These are phyloP conservation scores for Serrognathus titanus DNA, from an alignment of 2,888 invertebrate genomes.

Conservation along the genomic window DNA sequence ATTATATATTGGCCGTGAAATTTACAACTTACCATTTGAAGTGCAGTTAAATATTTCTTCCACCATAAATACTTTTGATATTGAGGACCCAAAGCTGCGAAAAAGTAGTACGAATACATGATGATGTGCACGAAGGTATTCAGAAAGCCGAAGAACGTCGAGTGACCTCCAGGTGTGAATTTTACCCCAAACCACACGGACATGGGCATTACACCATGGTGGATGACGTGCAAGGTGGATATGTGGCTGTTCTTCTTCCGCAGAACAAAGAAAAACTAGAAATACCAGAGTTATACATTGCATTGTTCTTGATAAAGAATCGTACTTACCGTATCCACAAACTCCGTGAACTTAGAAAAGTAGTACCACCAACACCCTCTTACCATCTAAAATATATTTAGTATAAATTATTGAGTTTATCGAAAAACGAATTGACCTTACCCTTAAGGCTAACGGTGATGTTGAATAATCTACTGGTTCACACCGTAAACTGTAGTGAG, in stretches of 20 bases:
- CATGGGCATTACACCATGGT: constrained; percentile 96
- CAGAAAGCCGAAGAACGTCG: constrained; percentile 88
- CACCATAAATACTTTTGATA: constrained; percentile 91
- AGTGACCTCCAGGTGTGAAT: constrained; percentile 75
- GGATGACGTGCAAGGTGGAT: constrained; percentile 91
- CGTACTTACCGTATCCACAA: constrained; percentile 84
- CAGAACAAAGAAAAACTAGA: constrained; percentile 81
- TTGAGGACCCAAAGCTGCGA: constrained; percentile 85
- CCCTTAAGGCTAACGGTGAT: constrained; percentile 64
- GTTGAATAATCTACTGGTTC: constrained; percentile 78
- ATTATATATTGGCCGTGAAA: background rate
- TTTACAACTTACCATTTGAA: constrained; percentile 73
- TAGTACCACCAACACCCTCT: constrained; percentile 96
- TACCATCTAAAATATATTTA: constrained; percentile 67
- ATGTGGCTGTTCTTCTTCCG: constrained; percentile 93
- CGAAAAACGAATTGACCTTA: constrained; percentile 45
- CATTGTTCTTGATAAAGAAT: constrained; percentile 2
- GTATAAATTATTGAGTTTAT: background rate
- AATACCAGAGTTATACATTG: background rate
- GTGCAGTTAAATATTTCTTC: constrained; percentile 88
- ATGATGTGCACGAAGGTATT: constrained; percentile 94
- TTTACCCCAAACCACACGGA: constrained; percentile 75
- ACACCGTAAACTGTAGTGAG: constrained; percentile 69
- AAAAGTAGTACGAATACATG: constrained; percentile 90
- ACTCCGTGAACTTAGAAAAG: constrained; percentile 95